A percentile compares a stretch with the other conserved stretches of the same genome.
These are phyloP conservation scores for Charina bottae DNA, from an alignment of 2,113 vertebrate species.

Conservation along the genomic window DNA sequence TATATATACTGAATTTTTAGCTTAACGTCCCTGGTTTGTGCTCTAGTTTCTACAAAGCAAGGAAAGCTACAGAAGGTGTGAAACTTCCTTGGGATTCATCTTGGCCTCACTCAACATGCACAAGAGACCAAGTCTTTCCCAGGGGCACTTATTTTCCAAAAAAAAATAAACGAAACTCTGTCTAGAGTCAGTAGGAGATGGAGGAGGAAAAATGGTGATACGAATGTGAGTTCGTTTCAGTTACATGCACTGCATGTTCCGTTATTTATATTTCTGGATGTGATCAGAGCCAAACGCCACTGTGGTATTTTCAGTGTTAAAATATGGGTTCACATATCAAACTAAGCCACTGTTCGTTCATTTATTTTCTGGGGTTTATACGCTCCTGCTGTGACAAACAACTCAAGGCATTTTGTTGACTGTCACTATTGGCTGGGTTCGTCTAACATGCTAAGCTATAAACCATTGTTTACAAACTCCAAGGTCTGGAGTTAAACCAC, in stretches of 20 bases:
- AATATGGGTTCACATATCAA: not conserved
- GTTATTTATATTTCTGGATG: not conserved
- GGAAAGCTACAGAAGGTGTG: not conserved
- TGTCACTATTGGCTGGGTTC: not conserved
- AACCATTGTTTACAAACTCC: not conserved
- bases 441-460: not conserved
- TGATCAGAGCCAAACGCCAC: not conserved
- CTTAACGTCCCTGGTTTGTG: not conserved
- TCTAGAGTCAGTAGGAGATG: not conserved
- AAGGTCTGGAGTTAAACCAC: not conserved
- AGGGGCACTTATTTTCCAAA: not conserved
- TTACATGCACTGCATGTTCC: not conserved
- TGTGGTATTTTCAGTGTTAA: not conserved
- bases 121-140: not conserved
- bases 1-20: not conserved
- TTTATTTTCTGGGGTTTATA: not conserved
- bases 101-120: no score
- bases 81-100: not conserved
- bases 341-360: not conserved
- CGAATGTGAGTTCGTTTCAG: not conserved
- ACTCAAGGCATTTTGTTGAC: not conserved
- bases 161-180: not conserved
- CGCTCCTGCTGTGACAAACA: not conserved
- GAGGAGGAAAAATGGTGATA: not conserved
- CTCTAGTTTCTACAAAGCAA: not conserved